phyloP scores from a whole-genome alignment of 2,797 vertebrate species.

The Falco novaeseelandiae region DNA sequence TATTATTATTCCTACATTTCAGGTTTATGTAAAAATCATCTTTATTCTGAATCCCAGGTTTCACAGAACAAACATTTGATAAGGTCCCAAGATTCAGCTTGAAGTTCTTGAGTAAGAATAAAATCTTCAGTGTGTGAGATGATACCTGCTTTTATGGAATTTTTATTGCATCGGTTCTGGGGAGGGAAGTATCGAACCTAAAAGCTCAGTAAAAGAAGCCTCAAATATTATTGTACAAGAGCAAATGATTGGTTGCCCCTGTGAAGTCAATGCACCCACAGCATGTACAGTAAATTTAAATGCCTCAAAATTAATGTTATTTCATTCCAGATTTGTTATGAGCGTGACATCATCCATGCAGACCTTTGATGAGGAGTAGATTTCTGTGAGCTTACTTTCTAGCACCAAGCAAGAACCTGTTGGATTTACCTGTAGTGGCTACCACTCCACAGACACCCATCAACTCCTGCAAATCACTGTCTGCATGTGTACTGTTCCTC shows the following conservation, averaged over 20 bases:
- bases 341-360: neutral
- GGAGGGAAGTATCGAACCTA: neutral
- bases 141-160: neutral
- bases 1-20: neutral
- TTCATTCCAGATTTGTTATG: conserved; percentile 14
- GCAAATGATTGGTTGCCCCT: neutral
- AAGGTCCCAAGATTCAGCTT: neutral
- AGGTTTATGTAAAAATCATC: neutral
- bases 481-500: neutral
- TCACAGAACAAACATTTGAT: neutral
- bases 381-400: neutral
- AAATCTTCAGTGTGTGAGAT: neutral
- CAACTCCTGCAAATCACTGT: neutral
- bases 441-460: neutral
- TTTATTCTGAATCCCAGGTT: neutral
- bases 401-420: neutral
- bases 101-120: neutral
- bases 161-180: neutral
- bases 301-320: neutral
- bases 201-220: neutral
- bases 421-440: neutral
- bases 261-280: neutral
- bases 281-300: neutral
- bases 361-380: neutral
- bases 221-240: neutral